Evolutionary conservation across 2,113 vertebrate species (phyloP).

Genomic region (Aspidoscelis tigris): DNA sequence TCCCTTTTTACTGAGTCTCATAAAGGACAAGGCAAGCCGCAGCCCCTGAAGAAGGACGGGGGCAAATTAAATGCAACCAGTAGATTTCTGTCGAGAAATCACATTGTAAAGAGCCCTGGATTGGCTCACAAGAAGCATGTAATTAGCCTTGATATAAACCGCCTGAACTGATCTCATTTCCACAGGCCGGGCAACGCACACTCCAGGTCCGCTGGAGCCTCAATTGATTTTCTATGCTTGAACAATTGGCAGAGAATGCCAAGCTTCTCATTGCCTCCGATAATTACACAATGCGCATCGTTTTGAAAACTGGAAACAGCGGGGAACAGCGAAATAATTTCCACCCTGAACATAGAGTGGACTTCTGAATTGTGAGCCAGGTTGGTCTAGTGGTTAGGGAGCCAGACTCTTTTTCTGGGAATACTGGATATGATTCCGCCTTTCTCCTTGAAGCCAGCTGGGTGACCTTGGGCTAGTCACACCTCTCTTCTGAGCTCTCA

Average conservation of each 20-base stretch:
- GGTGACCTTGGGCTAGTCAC: no score
- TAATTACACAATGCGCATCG: accelerated
- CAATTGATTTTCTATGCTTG: background rate
- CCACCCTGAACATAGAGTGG: background rate
- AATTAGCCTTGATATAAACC: background rate
- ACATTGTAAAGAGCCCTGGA: background rate
- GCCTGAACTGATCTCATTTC: background rate
- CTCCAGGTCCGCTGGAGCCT: background rate
- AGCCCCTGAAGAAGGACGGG: background rate
- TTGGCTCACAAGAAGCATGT: background rate
- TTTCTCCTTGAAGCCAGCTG: no score
- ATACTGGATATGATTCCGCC: no score
- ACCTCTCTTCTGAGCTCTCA: no score
- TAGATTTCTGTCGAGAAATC: background rate
- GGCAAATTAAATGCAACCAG: background rate
- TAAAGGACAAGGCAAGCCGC: background rate
- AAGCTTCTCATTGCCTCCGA: no score
- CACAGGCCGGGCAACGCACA: background rate
- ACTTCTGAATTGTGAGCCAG: no score
- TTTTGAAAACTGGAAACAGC: background rate
- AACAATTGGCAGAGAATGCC: background rate
- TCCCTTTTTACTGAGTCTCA: background rate
- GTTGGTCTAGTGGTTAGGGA: no score
- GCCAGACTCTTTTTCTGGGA: no score
- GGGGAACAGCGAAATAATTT: background rate